Base-by-base conservation (phyloP, 2,888 invertebrate species). In the Epirrhoe tristata region DNA sequence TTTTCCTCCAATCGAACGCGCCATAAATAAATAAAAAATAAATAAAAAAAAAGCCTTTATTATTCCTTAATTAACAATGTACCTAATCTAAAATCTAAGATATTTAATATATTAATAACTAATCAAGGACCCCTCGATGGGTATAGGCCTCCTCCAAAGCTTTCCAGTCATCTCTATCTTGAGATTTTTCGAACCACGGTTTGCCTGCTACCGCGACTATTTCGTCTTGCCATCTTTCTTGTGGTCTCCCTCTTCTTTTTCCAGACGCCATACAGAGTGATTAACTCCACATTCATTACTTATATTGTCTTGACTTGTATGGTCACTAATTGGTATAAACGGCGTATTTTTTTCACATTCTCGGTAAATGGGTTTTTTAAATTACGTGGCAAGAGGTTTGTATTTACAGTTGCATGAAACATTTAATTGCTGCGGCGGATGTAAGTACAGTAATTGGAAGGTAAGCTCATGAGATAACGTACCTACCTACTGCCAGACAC, bases 401-500 rank as follows among this genome's bases (percentile, higher is more conserved):
- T 89, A 86, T 91, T 89, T 90, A 91, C 90, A 90, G 90, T 89
- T 91, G 90, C 90, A 86, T 87, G 90, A 87, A 86, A 90, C 84
- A 80, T 85, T 88, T 92, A 91, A 92, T 92, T 91, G 87, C 88
- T 73, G 77, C 81, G 84, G 82, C 86, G 89, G 89, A 91, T 88
- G 89, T 90, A 85, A 87, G 87, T 84, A 85, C 88, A 81, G 87
- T 91, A 91, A 91, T 90, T 91, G 88, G 86, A 82, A 89, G 82
- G 84, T 85, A 86, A 85, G 88, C 84, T 86, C 84, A 81, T 81
- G 77, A 89, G 87, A 91, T 89, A 88, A 86, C 80, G 81, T 78
- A 81, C 39, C 43, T 55, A 39, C 81, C 59, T 62, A 48, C 39
- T 34, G 46, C 59, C 59, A 60, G 46, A 58, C 43, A 59, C 74